Evolutionary conservation across 2,113 vertebrate species (phyloP).

Genomic region (Sprattus sprattus): DNA sequence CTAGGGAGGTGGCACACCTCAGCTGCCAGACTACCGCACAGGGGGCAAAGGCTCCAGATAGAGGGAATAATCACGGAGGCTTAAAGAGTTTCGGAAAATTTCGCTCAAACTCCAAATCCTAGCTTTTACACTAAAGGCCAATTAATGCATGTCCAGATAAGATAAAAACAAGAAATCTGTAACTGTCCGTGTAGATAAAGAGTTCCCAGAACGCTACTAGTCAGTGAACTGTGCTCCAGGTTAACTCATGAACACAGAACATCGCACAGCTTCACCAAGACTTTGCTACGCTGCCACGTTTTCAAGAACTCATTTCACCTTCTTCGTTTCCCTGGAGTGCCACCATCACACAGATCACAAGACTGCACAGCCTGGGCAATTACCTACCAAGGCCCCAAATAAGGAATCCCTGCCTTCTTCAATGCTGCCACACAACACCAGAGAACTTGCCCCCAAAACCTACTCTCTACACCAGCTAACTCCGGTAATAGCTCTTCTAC

Average conservation of each 20-base stretch:
- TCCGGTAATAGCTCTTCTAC: conserved; percentile 28
- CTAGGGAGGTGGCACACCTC: too few relatives aligned
- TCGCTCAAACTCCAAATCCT: background rate
- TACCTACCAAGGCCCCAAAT: background rate
- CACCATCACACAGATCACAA: background rate
- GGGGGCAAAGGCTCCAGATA: too few relatives aligned
- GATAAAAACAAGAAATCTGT: background rate
- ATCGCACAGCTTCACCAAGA: background rate
- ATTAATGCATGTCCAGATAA: background rate
- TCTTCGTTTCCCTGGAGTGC: background rate
- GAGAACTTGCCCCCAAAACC: background rate
- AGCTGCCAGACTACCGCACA: too few relatives aligned
- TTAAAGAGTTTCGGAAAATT: background rate
- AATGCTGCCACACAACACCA: background rate
- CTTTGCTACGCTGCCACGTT: background rate
- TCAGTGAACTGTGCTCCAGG: background rate
- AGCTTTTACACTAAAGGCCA: background rate
- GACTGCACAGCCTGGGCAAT: background rate
- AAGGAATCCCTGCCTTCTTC: background rate
- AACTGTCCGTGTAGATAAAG: background rate
- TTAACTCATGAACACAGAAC: background rate
- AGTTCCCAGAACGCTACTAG: background rate
- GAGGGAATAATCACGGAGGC: too few relatives aligned
- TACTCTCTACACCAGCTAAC: background rate
- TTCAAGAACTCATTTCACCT: background rate